A percentile compares a stretch with the other conserved stretches of the same genome.
phyloP scores from a whole-genome alignment of 1,140 invertebrate genomes.

The Euura lappo region DNA sequence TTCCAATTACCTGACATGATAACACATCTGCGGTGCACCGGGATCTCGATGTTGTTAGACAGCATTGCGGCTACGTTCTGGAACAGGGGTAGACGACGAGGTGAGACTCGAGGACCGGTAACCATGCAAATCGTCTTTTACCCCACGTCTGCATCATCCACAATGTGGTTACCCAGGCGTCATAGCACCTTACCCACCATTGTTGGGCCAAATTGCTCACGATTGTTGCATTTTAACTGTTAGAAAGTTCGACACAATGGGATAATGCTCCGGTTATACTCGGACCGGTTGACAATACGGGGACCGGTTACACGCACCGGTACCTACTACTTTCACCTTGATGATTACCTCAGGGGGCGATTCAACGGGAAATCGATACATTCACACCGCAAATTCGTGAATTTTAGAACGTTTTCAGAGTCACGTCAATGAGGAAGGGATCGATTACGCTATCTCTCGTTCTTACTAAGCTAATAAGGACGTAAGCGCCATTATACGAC shows the following conservation, averaged over 20 bases:
- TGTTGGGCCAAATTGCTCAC: slow-evolving; percentile 8
- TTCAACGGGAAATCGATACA: too few species aligned
- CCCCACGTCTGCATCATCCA: not conserved
- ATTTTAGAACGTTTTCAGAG: too few species aligned
- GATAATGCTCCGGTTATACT: not conserved
- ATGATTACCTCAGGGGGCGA: too few species aligned
- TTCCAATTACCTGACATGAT: slow-evolving; percentile 16
- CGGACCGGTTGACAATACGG: not conserved
- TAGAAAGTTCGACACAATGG: not conserved
- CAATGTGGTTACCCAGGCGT: slow-evolving; percentile 13
- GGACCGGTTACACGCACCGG: too few species aligned
- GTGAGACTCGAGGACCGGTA: slow-evolving; percentile 14
- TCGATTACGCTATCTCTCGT: too few species aligned
- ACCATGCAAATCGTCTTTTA: slow-evolving; percentile 19
- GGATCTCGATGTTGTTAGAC: not conserved
- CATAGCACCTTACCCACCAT: slow-evolving; percentile 4
- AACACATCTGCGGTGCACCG: not conserved
- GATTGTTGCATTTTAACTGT: slow-evolving; percentile 11
- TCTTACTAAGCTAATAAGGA: too few species aligned
- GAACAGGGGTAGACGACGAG: not conserved
- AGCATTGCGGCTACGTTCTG: not conserved
- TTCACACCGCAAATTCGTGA: too few species aligned
- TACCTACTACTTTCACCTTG: too few species aligned
- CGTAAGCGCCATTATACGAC: too few species aligned
- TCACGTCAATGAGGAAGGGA: too few species aligned